Conservation (phyloP, 2,113 vertebrate genomes). For the Xerus inauris region DNA sequence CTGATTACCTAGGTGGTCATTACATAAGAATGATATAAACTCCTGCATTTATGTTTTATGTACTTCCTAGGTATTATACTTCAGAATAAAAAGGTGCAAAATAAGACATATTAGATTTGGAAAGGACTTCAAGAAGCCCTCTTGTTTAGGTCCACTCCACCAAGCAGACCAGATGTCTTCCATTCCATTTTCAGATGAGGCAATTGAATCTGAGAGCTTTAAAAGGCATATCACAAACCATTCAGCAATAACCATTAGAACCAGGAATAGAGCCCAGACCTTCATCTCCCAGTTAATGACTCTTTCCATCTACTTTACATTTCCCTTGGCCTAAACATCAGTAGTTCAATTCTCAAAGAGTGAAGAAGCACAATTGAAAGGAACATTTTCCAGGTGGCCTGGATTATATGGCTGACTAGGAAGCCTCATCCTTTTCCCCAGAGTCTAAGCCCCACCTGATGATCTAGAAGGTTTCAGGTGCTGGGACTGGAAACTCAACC, state of each 20-base stretch:
- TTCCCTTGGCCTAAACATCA: not conserved
- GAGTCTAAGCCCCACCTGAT: not conserved
- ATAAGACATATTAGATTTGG: not conserved
- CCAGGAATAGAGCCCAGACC: not conserved
- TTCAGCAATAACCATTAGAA: not conserved
- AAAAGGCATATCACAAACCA: not conserved
- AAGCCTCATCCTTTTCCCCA: not conserved
- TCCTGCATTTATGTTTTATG: not conserved
- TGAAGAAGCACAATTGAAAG: not conserved
- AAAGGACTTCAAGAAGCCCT: not conserved
- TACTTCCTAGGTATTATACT: not conserved
- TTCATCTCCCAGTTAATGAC: not conserved
- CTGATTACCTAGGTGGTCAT: not conserved
- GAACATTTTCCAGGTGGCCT: not conserved
- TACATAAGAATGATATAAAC: not conserved
- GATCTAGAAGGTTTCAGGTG: not conserved
- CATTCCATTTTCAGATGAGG: not conserved
- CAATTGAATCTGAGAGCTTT: conserved; percentile 51
- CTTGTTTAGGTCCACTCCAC: not conserved
- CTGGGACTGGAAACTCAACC: not conserved
- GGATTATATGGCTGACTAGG: not conserved
- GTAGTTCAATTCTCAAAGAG: not conserved
- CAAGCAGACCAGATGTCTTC: not conserved
- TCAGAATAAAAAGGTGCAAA: conserved; percentile 41
- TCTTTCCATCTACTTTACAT: not conserved